Evolutionary conservation across 2,797 vertebrate genomes (phyloP), one percentile per base, ranked within the genome.

Genomic region (Gadopsis bispinosus): DNA sequence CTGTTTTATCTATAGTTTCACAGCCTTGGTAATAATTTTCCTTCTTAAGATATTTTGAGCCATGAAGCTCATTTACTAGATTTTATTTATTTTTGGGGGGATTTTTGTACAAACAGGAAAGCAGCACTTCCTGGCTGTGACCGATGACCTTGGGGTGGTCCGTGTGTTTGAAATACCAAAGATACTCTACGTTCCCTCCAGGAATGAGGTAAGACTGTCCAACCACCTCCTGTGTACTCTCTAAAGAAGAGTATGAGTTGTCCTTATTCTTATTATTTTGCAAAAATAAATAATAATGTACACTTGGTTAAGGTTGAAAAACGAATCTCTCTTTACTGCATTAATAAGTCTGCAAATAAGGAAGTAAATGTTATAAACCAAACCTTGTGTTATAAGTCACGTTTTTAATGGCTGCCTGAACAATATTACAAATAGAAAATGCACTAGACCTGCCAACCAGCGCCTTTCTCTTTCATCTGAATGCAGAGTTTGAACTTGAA

Each of bases 91-190:
- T 26, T 26, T 26, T 26, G 26, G 26, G 26, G 26, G 26, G 26
- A 26, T 3, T 51, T 58, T 19, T 81, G 73, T 71, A 88, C 89
- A 39, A 88, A 61, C 71, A 98, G 97, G 93, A 50, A 97, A 95
- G 87, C 96, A 97, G 85, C 96, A 99, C 73, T 95, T 97, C 84
- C 87, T 99, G 90, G 96, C 97, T 2, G 90, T 97, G 80, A 94
- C 95, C 12, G 97, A 99, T 41, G 90, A 95, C 61, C 89, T 94
- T 43, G 97, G 97, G 73, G 94, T 95, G 1, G 89, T 98, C 56
- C 95, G 94, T 70, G 87, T 99, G 88, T 92, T 99, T 65, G 95
- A 97, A 92, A 94, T 99, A 79, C 95, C 96, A 31, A 96, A 95
- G 93, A 87, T 77, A 0, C 83, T 98, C 80, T 94, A 90, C 79